Percentiles rank a stretch among this genome's conserved stretches.
Evolutionary conservation across 2,888 invertebrate genomes (phyloP).

Genomic region (Leuctra nigra): DNA sequence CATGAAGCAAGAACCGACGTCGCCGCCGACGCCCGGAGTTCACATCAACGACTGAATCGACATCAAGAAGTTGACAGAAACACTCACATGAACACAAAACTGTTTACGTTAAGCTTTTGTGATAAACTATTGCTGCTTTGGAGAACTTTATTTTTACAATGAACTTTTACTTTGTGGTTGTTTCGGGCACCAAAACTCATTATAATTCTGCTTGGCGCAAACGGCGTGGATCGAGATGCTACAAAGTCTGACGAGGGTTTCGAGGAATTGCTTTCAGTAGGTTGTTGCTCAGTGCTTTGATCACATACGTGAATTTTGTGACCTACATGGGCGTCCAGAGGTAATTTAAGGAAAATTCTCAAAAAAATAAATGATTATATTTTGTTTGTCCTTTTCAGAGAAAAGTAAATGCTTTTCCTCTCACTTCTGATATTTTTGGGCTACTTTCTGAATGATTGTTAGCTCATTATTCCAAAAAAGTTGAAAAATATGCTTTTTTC

Average conservation of each 20-base stretch:
- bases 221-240: not conserved
- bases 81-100: not conserved
- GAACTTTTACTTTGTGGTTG: not conserved
- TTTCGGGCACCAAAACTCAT: not conserved
- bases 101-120: not conserved
- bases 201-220: not conserved
- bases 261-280: no score
- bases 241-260: not conserved
- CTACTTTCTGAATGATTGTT: no score
- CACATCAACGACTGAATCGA: conserved; percentile 3
- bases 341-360: no score
- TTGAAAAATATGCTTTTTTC: no score
- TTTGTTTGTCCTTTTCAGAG: no score
- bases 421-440: no score
- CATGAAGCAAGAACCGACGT: conserved; percentile 14
- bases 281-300: no score
- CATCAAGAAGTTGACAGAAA: not conserved
- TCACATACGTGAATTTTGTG: no score
- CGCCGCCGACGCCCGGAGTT: not conserved
- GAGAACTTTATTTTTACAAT: conserved; percentile 1
- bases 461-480: no score
- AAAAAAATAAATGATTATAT: no score
- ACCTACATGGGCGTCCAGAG: no score
- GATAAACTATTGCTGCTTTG: conserved; percentile 5
- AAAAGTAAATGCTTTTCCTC: no score